Conservation (phyloP, 92 coral and sea anemone genomes). For the Palythoa grandis region DNA sequence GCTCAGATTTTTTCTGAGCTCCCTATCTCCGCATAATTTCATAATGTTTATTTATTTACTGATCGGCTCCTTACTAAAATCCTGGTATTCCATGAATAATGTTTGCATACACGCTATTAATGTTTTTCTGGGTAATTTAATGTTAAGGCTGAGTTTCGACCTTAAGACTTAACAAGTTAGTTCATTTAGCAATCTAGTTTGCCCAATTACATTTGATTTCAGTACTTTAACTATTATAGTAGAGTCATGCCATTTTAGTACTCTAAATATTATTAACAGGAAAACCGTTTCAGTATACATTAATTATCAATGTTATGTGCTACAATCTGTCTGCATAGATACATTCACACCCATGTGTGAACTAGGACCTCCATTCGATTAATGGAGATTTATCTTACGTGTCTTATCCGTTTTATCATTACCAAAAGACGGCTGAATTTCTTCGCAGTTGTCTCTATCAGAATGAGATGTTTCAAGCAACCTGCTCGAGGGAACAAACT, state of each 20-base stretch:
- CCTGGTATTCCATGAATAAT: too few relatives aligned
- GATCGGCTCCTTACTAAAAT: too few relatives aligned
- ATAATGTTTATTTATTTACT: too few relatives aligned
- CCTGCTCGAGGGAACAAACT: neutral
- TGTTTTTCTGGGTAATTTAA: too few relatives aligned
- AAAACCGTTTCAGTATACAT: neutral
- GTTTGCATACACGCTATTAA: too few relatives aligned
- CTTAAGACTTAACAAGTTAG: too few relatives aligned
- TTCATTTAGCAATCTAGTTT: too few relatives aligned
- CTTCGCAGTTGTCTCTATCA: neutral
- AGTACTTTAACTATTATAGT: neutral
- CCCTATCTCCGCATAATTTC: too few relatives aligned
- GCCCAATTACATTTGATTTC: too few relatives aligned
- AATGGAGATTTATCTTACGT: neutral
- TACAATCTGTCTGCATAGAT: slow-evolving; percentile 15
- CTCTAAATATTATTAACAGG: neutral
- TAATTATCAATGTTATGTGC: neutral
- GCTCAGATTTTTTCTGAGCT: too few relatives aligned
- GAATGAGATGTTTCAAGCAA: neutral
- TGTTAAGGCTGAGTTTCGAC: too few relatives aligned
- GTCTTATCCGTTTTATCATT: neutral
- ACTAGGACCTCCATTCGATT: neutral
- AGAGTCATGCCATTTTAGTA: neutral
- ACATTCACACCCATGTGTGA: neutral
- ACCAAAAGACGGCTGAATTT: neutral